Conservation (phyloP, 2,888 invertebrate genomes). For the Microctonus brassicae region DNA sequence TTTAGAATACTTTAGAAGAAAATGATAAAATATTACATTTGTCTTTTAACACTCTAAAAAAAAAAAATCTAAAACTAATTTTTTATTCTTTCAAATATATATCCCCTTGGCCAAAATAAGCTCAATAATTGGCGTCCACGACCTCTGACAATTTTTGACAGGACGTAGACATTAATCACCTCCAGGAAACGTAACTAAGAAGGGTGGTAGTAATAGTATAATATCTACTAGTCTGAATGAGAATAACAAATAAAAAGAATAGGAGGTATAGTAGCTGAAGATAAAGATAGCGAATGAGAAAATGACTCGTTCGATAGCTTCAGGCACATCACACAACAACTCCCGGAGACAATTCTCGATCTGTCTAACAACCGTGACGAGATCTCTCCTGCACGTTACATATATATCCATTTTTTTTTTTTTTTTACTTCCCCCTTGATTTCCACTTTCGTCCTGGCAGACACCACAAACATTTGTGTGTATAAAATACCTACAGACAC, state of each 20-base stretch:
- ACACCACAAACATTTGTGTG: neutral
- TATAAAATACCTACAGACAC: conserved; percentile 8
- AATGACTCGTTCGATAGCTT: conserved; percentile 40
- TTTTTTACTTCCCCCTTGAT: conserved; percentile 24
- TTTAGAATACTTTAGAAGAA: too few relatives aligned
- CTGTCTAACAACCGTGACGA: conserved; percentile 50
- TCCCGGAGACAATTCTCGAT: conserved; percentile 49
- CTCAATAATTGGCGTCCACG: conserved; percentile 3
- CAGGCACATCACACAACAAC: conserved; percentile 38
- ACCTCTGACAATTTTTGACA: conserved; percentile 49
- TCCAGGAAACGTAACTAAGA: conserved; percentile 30
- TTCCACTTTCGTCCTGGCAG: conserved; percentile 28
- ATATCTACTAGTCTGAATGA: neutral
- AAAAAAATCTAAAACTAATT: neutral
- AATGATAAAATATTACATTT: too few relatives aligned
- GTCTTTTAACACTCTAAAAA: too few relatives aligned
- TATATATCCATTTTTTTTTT: conserved; percentile 28
- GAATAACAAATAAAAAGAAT: neutral
- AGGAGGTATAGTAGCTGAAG: neutral
- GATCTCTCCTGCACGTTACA: conserved; percentile 38
- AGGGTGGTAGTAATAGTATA: too few relatives aligned
- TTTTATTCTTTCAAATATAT: neutral
- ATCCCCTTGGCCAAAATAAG: neutral
- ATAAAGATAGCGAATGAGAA: conserved; percentile 20
- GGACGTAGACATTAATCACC: conserved; percentile 43